A percentile compares a stretch with the other conserved stretches of the same genome.
Evolutionary conservation across 2,797 vertebrate species (phyloP).

Genomic region (Thunnus albacares): DNA sequence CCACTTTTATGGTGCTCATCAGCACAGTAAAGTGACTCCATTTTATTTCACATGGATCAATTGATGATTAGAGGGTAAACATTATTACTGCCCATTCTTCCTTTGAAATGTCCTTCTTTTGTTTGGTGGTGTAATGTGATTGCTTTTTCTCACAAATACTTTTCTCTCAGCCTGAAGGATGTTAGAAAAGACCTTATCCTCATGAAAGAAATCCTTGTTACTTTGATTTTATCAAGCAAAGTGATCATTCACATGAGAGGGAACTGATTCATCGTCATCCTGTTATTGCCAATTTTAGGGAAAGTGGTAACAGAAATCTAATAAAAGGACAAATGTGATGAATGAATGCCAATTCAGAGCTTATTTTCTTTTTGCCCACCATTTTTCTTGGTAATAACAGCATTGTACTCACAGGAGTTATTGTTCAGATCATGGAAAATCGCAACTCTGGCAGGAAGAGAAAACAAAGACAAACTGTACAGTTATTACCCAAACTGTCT

Average conservation of each 20-base stretch:
- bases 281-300: not conserved
- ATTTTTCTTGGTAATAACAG: no score
- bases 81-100: not conserved
- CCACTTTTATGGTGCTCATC: conserved; percentile 12
- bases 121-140: not conserved
- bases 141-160: not conserved
- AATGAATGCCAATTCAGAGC: not conserved
- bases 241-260: conserved; percentile 1
- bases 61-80: conserved; percentile 1
- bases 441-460: no score
- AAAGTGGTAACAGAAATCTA: not conserved
- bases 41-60: conserved; percentile 15
- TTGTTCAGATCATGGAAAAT: no score
- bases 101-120: not conserved
- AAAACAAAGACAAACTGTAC: no score
- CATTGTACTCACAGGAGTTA: no score
- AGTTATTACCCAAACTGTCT: no score
- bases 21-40: conserved; percentile 11
- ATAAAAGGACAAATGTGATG: not conserved
- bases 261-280: not conserved
- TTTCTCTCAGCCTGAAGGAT: not conserved
- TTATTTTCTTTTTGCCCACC: not conserved
- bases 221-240: conserved; percentile 5
- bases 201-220: not conserved
- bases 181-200: not conserved